A percentile compares a stretch with the other conserved stretches of the same genome.
Conservation (phyloP, 2,888 invertebrate species). For the Idaea biselata region DNA sequence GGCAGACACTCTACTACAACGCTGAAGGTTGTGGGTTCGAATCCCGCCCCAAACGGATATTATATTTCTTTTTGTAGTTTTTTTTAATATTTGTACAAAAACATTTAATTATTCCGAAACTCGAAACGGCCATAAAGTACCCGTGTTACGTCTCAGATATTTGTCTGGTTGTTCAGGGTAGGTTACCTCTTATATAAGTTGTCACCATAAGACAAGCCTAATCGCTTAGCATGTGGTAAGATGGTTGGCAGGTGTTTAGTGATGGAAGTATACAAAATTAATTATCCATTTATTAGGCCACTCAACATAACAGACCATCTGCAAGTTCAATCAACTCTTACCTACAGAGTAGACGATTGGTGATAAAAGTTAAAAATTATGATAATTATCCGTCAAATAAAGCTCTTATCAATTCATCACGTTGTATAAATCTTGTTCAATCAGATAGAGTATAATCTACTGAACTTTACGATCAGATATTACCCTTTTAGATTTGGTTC, state of each 20-base stretch:
- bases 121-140: too few relatives aligned
- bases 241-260: not conserved
- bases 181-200: too few relatives aligned
- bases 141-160: too few relatives aligned
- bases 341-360: not conserved
- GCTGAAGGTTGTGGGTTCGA: too few relatives aligned
- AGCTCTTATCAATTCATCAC: not conserved
- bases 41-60: too few relatives aligned
- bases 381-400: conserved; percentile 1
- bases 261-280: not conserved
- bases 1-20: too few relatives aligned
- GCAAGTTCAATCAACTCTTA: not conserved
- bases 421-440: not conserved
- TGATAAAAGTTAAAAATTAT: not conserved
- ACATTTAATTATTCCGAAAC: too few relatives aligned
- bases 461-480: not conserved
- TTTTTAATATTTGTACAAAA: too few relatives aligned
- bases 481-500: conserved; percentile 7
- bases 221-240: too few relatives aligned
- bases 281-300: not conserved
- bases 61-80: too few relatives aligned
- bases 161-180: too few relatives aligned
- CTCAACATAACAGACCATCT: not conserved
- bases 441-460: not conserved
- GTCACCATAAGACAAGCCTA: too few relatives aligned